A percentile compares a stretch with the other conserved stretches of the same genome.
phyloP scores from a whole-genome alignment of 2,888 invertebrate genomes.

The Sphaerophoria taeniata region DNA sequence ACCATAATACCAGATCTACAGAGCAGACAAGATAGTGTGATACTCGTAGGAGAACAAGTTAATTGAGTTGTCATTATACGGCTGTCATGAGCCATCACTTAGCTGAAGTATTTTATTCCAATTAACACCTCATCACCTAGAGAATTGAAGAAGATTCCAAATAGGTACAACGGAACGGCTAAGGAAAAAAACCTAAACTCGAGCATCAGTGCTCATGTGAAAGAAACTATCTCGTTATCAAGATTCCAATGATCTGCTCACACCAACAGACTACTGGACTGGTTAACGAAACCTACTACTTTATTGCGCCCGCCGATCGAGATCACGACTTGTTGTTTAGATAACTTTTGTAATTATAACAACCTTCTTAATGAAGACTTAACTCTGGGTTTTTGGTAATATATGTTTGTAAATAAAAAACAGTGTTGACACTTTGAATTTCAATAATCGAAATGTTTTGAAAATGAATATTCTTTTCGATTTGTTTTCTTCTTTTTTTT shows the following conservation, averaged over 20 bases:
- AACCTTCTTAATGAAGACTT: conserved; percentile 40
- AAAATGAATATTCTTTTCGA: no score
- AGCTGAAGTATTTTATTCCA: conserved; percentile 68
- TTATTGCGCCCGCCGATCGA: conserved; percentile 40
- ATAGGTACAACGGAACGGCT: background rate
- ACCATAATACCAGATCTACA: conserved; percentile 34
- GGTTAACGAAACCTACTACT: background rate
- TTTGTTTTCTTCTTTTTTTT: no score
- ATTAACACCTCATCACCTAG: conserved; percentile 67
- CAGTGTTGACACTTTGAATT: conserved; percentile 8
- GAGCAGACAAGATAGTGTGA: background rate
- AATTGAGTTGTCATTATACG: conserved; percentile 70
- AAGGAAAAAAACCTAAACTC: conserved; percentile 1
- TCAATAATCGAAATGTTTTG: no score
- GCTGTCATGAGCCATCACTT: conserved; percentile 72
- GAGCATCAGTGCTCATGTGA: conserved; percentile 7
- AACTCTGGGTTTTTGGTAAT: background rate
- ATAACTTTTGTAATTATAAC: conserved; percentile 66
- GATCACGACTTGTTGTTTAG: conserved; percentile 72
- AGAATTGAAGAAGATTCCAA: conserved; percentile 9
- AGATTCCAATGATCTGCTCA: conserved; percentile 64
- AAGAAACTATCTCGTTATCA: conserved; percentile 55
- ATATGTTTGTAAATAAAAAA: background rate
- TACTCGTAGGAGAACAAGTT: conserved; percentile 48
- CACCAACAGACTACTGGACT: conserved; percentile 1